Conservation (phyloP, 2,797 vertebrate genomes). For the Pelochelys cantorii region DNA sequence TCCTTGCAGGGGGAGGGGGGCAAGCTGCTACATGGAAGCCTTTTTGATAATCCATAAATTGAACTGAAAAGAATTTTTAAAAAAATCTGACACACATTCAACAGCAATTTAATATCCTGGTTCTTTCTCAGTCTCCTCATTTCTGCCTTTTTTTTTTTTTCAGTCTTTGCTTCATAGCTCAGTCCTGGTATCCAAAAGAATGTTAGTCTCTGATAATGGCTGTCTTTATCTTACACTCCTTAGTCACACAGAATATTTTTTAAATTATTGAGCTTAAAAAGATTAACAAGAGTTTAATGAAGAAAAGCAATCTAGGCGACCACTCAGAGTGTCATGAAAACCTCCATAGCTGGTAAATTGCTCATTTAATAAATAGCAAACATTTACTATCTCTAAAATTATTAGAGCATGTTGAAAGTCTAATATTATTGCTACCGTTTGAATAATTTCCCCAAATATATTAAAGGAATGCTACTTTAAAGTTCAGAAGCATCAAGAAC, state of each 20-base stretch:
- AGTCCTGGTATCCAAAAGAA: slow-evolving; percentile 22
- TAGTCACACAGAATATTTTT: slow-evolving; percentile 12
- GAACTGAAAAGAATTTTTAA: slow-evolving; percentile 55
- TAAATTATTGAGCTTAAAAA: slow-evolving; percentile 45
- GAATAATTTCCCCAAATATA: slow-evolving; percentile 49
- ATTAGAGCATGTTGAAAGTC: neutral
- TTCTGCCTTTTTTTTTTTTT: slow-evolving; percentile 39
- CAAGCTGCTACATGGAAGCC: neutral
- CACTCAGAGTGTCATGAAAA: neutral
- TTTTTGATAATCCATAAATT: slow-evolving; percentile 59
- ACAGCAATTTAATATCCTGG: slow-evolving; percentile 56
- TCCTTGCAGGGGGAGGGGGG: neutral
- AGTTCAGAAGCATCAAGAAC: slow-evolving; percentile 65
- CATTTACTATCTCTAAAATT: accelerated
- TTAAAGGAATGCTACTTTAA: slow-evolving; percentile 54
- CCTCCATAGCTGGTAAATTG: neutral
- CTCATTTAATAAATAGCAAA: slow-evolving; percentile 13
- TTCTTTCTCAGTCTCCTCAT: slow-evolving; percentile 61
- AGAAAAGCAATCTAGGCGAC: neutral
- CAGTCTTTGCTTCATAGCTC: slow-evolving; percentile 41
- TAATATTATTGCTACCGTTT: slow-evolving; percentile 15
- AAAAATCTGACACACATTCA: slow-evolving; percentile 48
- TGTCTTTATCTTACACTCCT: neutral
- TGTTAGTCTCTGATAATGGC: slow-evolving; percentile 55
- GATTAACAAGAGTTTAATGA: slow-evolving; percentile 21